Evolutionary conservation across 1,140 invertebrate species (phyloP).

Genomic region (Battus philenor): DNA sequence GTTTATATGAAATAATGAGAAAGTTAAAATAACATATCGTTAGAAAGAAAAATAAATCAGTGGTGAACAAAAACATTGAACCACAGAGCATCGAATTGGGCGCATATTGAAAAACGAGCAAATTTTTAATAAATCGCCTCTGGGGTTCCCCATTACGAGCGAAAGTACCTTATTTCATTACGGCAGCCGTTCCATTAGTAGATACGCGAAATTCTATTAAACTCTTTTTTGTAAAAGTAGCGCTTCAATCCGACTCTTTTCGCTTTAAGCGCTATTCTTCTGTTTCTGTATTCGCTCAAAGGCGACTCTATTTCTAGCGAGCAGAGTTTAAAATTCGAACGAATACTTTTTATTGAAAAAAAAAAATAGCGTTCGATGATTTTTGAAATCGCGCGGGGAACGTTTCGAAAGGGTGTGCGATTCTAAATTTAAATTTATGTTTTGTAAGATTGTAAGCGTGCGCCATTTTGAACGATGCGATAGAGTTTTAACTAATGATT

Average conservation of each 20-base stretch:
- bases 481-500: conserved; percentile 59
- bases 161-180: conserved; percentile 67
- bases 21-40: no score
- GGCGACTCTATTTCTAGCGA: conserved; percentile 12
- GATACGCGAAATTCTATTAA: conserved; percentile 65
- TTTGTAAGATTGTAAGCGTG: conserved; percentile 64
- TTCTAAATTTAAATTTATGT: conserved; percentile 73
- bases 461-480: conserved; percentile 46
- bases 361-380: conserved; percentile 31
- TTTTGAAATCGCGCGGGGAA: conserved; percentile 47
- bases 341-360: neutral
- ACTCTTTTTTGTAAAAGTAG: conserved; percentile 25
- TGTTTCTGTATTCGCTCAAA: conserved; percentile 13
- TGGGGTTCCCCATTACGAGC: conserved; percentile 39
- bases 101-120: conserved; percentile 50
- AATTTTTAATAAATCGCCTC: conserved; percentile 53
- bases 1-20: no score
- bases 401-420: conserved; percentile 50
- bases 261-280: no score
- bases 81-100: conserved; percentile 26
- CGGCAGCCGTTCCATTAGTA: conserved; percentile 57
- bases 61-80: no score
- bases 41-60: no score
- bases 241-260: conserved; percentile 11
- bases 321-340: conserved; percentile 14